Percentiles rank a stretch among this genome's conserved stretches.
Evolutionary conservation across 2,113 vertebrate genomes (phyloP).

Genomic region (Miniopterus natalensis): DNA sequence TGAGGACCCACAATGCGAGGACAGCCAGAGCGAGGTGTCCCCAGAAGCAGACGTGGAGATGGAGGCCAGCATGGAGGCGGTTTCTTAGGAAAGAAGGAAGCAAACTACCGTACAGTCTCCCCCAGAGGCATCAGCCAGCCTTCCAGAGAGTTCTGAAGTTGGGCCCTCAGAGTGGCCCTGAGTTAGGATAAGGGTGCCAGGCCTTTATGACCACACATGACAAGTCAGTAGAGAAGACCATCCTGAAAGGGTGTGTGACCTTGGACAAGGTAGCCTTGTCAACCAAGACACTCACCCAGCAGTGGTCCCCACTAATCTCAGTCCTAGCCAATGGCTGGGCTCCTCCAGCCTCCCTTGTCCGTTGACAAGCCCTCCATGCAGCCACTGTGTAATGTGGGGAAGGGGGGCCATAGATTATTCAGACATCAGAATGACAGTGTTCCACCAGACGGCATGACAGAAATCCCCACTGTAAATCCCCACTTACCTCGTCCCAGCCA

Average conservation of each 20-base stretch:
- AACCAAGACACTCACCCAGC: neutral
- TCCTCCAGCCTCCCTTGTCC: neutral
- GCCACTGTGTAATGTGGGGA: rapidly evolving
- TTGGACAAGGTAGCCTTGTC: neutral
- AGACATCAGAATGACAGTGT: rapidly evolving
- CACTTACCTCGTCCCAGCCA: rapidly evolving
- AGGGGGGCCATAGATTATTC: neutral
- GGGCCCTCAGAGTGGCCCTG: neutral
- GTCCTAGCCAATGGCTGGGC: neutral
- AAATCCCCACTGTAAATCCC: neutral
- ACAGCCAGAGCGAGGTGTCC: neutral
- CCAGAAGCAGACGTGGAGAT: neutral
- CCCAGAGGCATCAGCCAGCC: neutral
- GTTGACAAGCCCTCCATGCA: no score
- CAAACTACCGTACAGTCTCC: neutral
- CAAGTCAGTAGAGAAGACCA: neutral
- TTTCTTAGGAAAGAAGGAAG: neutral
- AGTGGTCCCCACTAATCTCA: neutral
- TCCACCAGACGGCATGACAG: neutral
- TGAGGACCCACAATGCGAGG: rapidly evolving
- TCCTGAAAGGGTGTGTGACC: neutral
- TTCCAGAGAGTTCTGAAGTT: neutral
- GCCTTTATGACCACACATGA: neutral
- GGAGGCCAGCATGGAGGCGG: neutral
- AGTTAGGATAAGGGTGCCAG: neutral